Evolutionary conservation across 2,888 invertebrate species (phyloP), one percentile per base, ranked within the genome.

Genomic region (Aphrophora alni): DNA sequence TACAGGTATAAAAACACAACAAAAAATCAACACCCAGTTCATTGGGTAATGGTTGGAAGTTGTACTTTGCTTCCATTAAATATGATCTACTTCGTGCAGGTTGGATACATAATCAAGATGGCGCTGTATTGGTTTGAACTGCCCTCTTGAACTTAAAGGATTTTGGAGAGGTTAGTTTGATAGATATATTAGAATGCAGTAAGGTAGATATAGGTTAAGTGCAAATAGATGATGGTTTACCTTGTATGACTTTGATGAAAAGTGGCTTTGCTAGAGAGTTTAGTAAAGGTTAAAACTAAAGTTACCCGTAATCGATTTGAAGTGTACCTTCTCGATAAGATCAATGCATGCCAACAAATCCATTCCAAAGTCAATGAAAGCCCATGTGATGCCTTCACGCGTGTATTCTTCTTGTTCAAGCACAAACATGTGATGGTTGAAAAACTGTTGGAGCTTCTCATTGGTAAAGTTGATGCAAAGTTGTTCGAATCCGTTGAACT

Each of bases 391-490:
- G 88, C 98, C 98, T 91, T 99, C 98, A 88, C 92, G 94, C 89
- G 96, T 97, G 92, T 99, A 99, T 89, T 98, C 98, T 91, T 99
- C 98, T 94, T 99, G 98, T 91, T 99, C 98, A 90, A 98, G 92
- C 86, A 99, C 98, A 91, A 99, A 99, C 98, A 99, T 99, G 94
- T 98, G 95, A 90, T 99, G 98, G 92, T 99, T 98, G 94, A 99
- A 99, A 93, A 98, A 99, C 91, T 99, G 98, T 92, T 99, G 98
- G 86, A 99, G 93, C 92, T 98, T 97, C 91, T 99, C 98, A 90
- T 98, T 99, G 90, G 98, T 98, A 92, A 98, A 99, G 93, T 99
- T 99, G 94, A 98, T 98, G 93, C 98, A 98, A 90, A 99, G 93
- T 93, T 99, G 98, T 91, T 99, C 98, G 92, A 98, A 98, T 90